Base-by-base conservation (phyloP, 2,888 invertebrate genomes). In the Mayetiola destructor region DNA sequence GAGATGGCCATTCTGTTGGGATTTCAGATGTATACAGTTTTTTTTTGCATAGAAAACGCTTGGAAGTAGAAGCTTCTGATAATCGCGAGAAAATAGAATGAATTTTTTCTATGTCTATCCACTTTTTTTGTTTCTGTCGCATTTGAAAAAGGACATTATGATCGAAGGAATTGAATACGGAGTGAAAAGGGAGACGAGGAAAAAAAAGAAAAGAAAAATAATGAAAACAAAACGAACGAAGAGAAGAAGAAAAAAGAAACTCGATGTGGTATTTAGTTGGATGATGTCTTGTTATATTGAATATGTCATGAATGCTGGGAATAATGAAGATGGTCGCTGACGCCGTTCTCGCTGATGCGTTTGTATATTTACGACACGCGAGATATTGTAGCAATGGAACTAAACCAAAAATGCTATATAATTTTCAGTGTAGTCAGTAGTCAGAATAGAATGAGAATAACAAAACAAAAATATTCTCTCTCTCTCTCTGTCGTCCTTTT, bases 271-370 rank as follows among this genome's bases (percentile, higher is more conserved):
- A 14, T 40, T 40, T 40, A 21, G 21, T 23, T 48, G 23, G 48
- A 27, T 48, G 27, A 27, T 48, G 27, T 27, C 27, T 23, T 48
- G 48, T 27, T 23, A 27, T 27, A 27, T 16, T 23, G 23, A 48
- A 48, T 27, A 48, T 48, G 48, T 48, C 27, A 48, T 48, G 48
- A 48, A 27, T 48, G 48, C 27, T 27, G 27, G 27, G 40, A 27
- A 48, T 48, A 48, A 48, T 48, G 48, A 48, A 48, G 48, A 48
- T 48, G 48, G 48, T 48, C 48, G 48, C 23, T 42, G 42, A 42
- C 42, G 42, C 48, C 48, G 48, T 48, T 48, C n/a, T 48, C 48
- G 14, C 27, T 27, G 48, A n/a, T 42, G 23, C 42, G 8, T 37
- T 5, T 37, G 37, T 37, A 12, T 37, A 12, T 37, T 5, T 37